Evolutionary conservation across 2,113 vertebrate genomes (phyloP).

Genomic region (Notothenia coriiceps): DNA sequence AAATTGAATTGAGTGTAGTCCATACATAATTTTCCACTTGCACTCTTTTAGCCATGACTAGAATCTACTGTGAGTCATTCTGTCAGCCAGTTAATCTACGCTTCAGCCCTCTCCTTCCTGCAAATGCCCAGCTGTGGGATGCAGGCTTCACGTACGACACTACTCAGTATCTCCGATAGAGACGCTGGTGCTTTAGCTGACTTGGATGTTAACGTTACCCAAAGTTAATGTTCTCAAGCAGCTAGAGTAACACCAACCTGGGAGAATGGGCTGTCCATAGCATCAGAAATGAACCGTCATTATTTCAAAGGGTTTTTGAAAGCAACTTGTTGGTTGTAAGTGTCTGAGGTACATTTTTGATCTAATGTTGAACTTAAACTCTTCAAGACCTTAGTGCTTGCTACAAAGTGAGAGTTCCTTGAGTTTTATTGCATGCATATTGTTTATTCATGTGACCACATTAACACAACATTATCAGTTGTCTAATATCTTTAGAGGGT

Average conservation of each 20-base stretch:
- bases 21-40: constrained; percentile 18
- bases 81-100: constrained; percentile 9
- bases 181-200: constrained; percentile 2
- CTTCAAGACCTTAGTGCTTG: neutral
- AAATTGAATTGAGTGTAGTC: constrained; percentile 11
- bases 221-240: constrained; percentile 38
- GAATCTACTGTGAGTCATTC: constrained; percentile 41
- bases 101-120: neutral
- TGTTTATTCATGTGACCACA: constrained; percentile 19
- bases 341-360: constrained; percentile 31
- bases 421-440: neutral
- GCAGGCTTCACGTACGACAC: constrained; percentile 4
- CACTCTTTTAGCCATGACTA: constrained; percentile 18
- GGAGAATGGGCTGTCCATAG: constrained; percentile 28
- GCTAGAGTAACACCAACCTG: constrained; percentile 23
- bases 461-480: neutral
- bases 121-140: constrained; percentile 13
- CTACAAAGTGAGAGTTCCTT: constrained; percentile 10
- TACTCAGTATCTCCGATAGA: neutral
- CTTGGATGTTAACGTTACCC: constrained; percentile 5
- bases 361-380: constrained; percentile 44
- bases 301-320: constrained; percentile 28
- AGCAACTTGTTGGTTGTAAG: constrained; percentile 31
- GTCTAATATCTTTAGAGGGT: neutral
- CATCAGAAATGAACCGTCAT: constrained; percentile 29